Evolutionary conservation across 2,113 vertebrate species (phyloP).

Genomic region (Carlito syrichta): DNA sequence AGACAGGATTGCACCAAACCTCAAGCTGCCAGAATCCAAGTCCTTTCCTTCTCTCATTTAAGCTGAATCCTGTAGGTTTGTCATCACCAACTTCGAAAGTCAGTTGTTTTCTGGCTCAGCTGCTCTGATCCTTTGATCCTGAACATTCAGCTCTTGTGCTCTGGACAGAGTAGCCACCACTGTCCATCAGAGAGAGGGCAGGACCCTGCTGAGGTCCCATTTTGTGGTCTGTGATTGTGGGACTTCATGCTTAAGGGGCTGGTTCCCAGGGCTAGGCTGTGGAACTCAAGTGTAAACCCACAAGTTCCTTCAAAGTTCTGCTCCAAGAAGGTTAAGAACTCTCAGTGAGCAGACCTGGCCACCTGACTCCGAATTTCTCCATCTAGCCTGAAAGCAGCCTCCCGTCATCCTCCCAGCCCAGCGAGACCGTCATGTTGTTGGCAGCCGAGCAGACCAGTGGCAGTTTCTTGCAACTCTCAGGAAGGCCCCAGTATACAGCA

Average conservation of each 20-base stretch:
- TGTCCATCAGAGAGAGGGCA: background rate
- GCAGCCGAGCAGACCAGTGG: background rate
- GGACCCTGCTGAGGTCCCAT: background rate
- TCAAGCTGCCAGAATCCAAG: background rate
- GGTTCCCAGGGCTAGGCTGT: background rate
- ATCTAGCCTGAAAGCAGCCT: constrained; percentile 50
- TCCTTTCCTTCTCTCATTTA: background rate
- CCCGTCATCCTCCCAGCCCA: background rate
- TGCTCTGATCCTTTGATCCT: background rate
- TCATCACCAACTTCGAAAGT: background rate
- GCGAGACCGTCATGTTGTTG: constrained; percentile 40
- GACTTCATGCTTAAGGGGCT: background rate
- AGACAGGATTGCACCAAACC: background rate
- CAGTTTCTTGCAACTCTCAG: background rate
- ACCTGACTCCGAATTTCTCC: constrained; percentile 6
- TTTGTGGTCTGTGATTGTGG: too few relatives aligned
- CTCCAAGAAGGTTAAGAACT: background rate
- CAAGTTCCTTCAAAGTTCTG: background rate
- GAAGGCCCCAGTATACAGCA: background rate
- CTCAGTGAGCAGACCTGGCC: background rate
- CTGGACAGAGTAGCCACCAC: background rate
- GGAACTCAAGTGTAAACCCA: background rate
- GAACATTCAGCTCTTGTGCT: background rate
- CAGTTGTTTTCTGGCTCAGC: background rate
- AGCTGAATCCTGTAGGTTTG: background rate